A percentile compares a stretch with the other conserved stretches of the same genome.
Conservation (phyloP, 2,888 invertebrate species). For the Meiosimyza decipiens region DNA sequence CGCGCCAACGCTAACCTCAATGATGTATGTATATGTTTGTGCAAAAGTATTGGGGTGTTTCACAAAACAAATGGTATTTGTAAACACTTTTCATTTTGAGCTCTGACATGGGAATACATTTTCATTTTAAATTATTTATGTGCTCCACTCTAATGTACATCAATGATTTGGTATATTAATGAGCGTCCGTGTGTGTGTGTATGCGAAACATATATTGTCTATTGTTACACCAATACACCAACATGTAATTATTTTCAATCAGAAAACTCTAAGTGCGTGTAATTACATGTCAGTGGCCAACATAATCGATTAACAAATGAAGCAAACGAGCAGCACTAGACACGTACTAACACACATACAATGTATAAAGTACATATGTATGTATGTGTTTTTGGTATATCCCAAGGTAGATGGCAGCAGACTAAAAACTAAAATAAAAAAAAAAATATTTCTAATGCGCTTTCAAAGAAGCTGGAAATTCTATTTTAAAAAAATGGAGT, state of each 20-base stretch:
- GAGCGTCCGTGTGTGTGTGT: slow-evolving; percentile 10
- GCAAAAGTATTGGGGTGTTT: background rate
- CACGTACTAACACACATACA: background rate
- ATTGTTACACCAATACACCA: slow-evolving; percentile 33
- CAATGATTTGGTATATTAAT: background rate
- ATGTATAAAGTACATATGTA: too few species aligned
- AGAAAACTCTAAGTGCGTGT: slow-evolving; percentile 54
- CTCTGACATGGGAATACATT: too few species aligned
- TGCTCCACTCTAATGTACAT: too few species aligned
- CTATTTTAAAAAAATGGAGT: too few species aligned
- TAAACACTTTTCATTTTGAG: too few species aligned
- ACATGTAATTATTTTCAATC: slow-evolving; percentile 54
- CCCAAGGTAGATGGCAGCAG: too few species aligned
- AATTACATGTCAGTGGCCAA: slow-evolving; percentile 53
- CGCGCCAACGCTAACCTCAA: slow-evolving; percentile 41
- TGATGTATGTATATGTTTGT: background rate
- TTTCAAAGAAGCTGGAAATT: too few species aligned
- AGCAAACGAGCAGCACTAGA: slow-evolving; percentile 10
- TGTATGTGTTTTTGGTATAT: too few species aligned
- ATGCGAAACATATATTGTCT: background rate
- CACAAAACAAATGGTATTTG: too few species aligned
- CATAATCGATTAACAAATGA: slow-evolving; percentile 47
- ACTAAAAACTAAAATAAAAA: too few species aligned
- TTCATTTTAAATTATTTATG: too few species aligned
- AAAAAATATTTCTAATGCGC: too few species aligned